Conservation (phyloP, 2,113 vertebrate genomes). For the Phylloscopus whistleri region DNA sequence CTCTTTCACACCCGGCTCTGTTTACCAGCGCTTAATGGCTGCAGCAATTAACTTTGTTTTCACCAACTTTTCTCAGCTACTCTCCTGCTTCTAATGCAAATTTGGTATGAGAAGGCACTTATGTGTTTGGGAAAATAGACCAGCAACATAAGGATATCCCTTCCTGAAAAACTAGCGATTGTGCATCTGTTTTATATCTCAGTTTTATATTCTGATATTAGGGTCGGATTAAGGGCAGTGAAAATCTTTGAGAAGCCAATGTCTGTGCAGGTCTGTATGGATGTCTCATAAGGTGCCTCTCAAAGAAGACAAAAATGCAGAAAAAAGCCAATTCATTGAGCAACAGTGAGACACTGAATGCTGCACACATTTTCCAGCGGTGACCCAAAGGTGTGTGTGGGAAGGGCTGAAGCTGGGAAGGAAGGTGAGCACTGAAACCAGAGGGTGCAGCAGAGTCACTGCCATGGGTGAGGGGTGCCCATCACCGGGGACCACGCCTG, state of each 20-base stretch:
- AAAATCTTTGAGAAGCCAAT: not conserved
- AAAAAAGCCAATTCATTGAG: not conserved
- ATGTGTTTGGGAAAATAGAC: not conserved
- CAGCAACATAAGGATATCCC: not conserved
- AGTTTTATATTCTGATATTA: not conserved
- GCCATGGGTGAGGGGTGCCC: fast-evolving
- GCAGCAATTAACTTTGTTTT: not conserved
- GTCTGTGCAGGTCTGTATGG: too few relatives aligned
- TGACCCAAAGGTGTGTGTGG: fast-evolving
- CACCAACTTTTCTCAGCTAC: not conserved
- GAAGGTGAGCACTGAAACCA: not conserved
- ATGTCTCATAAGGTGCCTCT: not conserved
- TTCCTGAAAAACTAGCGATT: not conserved
- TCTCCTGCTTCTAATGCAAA: not conserved
- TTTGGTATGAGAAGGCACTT: not conserved
- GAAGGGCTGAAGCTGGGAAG: not conserved
- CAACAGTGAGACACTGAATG: not conserved
- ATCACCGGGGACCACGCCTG: fast-evolving
- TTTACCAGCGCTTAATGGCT: not conserved
- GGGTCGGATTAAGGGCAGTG: too few relatives aligned
- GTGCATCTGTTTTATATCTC: not conserved
- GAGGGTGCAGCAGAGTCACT: not conserved
- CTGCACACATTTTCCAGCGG: not conserved
- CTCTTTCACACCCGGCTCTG: not conserved
- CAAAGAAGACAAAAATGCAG: not conserved